Evolutionary conservation across 1,140 invertebrate genomes (phyloP), one percentile per base, ranked within the genome.

Genomic region (Listronotus oregonensis): DNA sequence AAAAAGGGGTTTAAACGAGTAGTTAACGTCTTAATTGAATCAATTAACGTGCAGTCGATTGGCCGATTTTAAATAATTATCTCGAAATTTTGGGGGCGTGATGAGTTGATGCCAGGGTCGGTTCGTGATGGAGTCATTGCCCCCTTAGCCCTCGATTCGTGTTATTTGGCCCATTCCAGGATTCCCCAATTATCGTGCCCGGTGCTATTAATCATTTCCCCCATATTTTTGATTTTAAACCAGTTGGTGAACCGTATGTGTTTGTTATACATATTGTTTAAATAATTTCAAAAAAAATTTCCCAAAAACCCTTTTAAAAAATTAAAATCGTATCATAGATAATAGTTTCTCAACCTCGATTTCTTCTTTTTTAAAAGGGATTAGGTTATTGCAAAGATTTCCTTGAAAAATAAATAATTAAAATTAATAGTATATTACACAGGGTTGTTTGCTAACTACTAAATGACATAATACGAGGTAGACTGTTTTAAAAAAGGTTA

Each of bases 61-160:
- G 64, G 64, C 46, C 64, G 64, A 66, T 59, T 66, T 59, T 66
- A 58, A 60, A 58, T 58, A 58, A 60, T 58, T 66, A 58, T 44
- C 64, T 44, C 34, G 54, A 52, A 65, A 57, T 59, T 57, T 59
- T 12, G 55, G 54, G 40, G 17, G 64, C 64, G 46, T 64, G 62
- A 64, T 64, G 62, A 64, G 62, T 47, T 64, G 62, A 64, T 64
- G 18, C 46, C 62, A 56, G 54, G 62, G 62, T 43, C 43, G 46
- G 62, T 46, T 14, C 44, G 10, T 56, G 54, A 59, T 52, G 47
- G 56, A 59, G 64, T 58, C 40, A 66, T 59, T 66, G 21, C 50
- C 17, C 39, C 47, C 50, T 66, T 66, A 66, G 57, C 11, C 43
- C 44, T 10, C 44, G 55, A 65, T 65, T 65, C 63, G 64, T 66